Base-by-base conservation (phyloP, 2,113 vertebrate species). In the Tympanuchus pallidicinctus region DNA sequence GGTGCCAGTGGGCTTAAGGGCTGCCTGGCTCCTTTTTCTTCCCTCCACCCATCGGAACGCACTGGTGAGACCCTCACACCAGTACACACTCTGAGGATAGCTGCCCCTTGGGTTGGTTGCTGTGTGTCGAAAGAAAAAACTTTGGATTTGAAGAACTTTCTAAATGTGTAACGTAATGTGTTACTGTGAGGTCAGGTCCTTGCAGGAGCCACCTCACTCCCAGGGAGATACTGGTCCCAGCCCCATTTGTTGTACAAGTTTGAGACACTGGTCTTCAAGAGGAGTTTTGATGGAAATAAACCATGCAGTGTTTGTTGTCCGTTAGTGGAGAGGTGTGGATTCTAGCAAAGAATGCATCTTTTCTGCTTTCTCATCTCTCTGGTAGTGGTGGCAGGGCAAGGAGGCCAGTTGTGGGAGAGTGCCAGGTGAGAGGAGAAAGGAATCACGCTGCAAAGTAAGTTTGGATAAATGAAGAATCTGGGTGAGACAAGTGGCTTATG, bases 391-490 rank as follows among this genome's bases (percentile, higher is more conserved):
- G 32, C 64, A 94, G 60, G 69, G 89, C 38, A 34, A 87, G 25
- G 70, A 66, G 88, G 59, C 75, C 74, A 70, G 42, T 86, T 93
- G 52, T 72, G 69, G 43, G 47, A 87, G 82, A 38, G 40, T 24
- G 34, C 60, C 59, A 86, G 40, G 67, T 84, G 77, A 84, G 77
- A 66, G 77, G 43, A 81, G 75, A 76, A 93, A 65, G 54, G 75
- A 89, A 66, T 73, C 86, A 57, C 2, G 17, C 61, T 67, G 70
- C 78, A 80, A 74, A 95, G 89, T 71, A 56, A 50, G 82, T 93
- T 60, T 85, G 71, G 81, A 89, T 89, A 92, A 93, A 74, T 74
- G 69, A 88, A 92, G 85, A 95, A 86, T 95, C 79, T 93, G 94
- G 92, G 90, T 95, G 88, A 92, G 80, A 88, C 38, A 81, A 94